These are phyloP conservation scores for Cyanocitta stelleri DNA, from an alignment of 2,113 vertebrate species.

Conservation along the genomic window DNA sequence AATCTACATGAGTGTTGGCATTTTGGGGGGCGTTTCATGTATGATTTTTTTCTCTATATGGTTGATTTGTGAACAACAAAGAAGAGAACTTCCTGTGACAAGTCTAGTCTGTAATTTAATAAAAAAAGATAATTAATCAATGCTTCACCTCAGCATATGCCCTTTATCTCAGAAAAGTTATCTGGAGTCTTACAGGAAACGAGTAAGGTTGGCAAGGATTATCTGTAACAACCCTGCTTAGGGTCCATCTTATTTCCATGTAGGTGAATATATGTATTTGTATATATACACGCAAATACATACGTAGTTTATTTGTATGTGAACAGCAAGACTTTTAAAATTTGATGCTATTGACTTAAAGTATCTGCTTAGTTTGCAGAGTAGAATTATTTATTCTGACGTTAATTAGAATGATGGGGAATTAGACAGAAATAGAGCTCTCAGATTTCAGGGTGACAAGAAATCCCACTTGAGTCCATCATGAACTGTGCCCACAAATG, in stretches of 20 bases:
- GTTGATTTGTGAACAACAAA: background rate
- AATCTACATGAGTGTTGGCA: background rate
- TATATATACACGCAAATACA: background rate
- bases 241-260: background rate
- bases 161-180: background rate
- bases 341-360: background rate
- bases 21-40: background rate
- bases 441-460: background rate
- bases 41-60: background rate
- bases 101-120: background rate
- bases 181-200: background rate
- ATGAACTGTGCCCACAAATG: background rate
- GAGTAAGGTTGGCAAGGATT: background rate
- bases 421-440: background rate
- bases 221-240: background rate
- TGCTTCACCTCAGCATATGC: background rate
- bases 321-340: background rate
- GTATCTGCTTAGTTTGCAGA: background rate
- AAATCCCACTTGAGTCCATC: background rate
- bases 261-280: background rate
- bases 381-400: background rate
- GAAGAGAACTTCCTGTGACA: background rate
- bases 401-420: background rate
- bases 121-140: background rate
- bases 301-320: too few species aligned